Evolutionary conservation across 2,113 vertebrate genomes (phyloP).

Genomic region (Carassius gibelio): DNA sequence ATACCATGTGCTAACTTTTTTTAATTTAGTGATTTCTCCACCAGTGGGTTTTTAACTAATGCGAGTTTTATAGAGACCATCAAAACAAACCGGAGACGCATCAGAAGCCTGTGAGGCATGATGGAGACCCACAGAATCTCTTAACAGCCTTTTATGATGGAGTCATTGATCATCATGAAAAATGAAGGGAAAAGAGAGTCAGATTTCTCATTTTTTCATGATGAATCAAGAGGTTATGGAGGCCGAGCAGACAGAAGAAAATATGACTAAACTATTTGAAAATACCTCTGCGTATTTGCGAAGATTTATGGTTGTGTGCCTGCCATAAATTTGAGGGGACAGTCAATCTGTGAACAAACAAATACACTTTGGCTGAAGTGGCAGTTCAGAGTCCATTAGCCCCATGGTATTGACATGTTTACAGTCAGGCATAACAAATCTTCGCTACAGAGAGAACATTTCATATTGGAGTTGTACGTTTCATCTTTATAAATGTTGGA

Average conservation of each 20-base stretch:
- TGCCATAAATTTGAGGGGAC: slow-evolving; percentile 30
- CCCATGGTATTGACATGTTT: slow-evolving; percentile 38
- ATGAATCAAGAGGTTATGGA: slow-evolving; percentile 38
- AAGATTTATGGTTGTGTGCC: slow-evolving; percentile 12
- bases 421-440: slow-evolving; percentile 31
- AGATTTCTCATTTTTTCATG: background rate
- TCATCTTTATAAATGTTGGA: background rate
- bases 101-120: slow-evolving; percentile 59
- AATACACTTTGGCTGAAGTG: slow-evolving; percentile 40
- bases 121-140: slow-evolving; percentile 53
- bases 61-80: slow-evolving; percentile 61
- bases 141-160: slow-evolving; percentile 60
- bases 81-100: slow-evolving; percentile 46
- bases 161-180: slow-evolving; percentile 61
- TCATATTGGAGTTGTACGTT: background rate
- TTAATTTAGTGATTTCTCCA: slow-evolving; percentile 5
- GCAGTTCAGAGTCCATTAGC: slow-evolving; percentile 34
- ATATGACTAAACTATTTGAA: slow-evolving; percentile 30
- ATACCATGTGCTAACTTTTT: background rate
- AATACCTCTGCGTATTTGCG: slow-evolving; percentile 10
- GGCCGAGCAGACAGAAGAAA: background rate
- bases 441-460: slow-evolving; percentile 10
- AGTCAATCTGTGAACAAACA: slow-evolving; percentile 39
- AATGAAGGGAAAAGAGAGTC: slow-evolving; percentile 44
- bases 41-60: slow-evolving; percentile 59